Base-by-base conservation (phyloP, 2,113 vertebrate species). In the Passerina amoena region DNA sequence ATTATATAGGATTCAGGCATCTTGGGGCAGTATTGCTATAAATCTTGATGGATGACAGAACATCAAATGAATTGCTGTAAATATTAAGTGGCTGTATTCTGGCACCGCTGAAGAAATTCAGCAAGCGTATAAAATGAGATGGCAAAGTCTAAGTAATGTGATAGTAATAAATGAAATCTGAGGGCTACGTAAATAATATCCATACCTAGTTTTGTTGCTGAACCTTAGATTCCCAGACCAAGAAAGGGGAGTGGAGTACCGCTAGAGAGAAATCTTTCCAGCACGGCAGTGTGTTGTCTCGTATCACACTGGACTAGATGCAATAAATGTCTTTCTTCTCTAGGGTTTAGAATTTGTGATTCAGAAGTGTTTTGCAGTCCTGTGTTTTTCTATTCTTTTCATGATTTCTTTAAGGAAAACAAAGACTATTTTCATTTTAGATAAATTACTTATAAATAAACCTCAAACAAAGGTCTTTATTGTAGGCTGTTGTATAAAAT, bases 1-100 rank as follows among this genome's bases (percentile, higher is more conserved):
- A 44, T 87, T 92, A 78, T 92, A 69, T 86, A 71, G 86, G 85
- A 96, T 92, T 86, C 63, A 89, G 59, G n/a, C 37, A 76, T 85
- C 61, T 97, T 71, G 28, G 31, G 79, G 92, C 69, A 93, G 75
- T 76, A 60, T 42, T 83, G 37, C 12, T 88, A 72, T 94, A 97
- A 96, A 86, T 96, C 86, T 84, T 86, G 69, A 92, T 90, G 45
- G 56, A 60, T 92, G 91, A 91, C 79, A 95, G 83, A 93, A 40
- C 59, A 84, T 76, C 91, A 94, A 95, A 91, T 95, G 89, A 96
- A 96, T 94, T 95, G 92, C 72, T 91, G 92, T 95, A 97, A 97
- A 96, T 97, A 97, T 91, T 96, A 80, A 96, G 54, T 76, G 54
- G 25, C 21, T 96, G 51, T 65, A 76, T 93, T 96, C 75, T 96